Evolutionary conservation across 2,888 invertebrate genomes (phyloP).

Genomic region (Allophyes oxyacanthae): DNA sequence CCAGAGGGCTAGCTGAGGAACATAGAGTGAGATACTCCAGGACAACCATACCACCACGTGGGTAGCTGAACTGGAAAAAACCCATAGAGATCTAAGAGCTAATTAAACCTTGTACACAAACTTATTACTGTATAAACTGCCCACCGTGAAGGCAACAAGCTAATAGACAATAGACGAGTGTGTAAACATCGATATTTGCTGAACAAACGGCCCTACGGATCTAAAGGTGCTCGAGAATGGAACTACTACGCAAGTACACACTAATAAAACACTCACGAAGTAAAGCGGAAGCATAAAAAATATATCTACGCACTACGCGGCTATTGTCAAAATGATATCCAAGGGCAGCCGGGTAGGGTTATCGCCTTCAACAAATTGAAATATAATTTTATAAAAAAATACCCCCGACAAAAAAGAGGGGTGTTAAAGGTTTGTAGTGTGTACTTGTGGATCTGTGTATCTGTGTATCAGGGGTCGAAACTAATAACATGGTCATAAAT

Average conservation of each 20-base stretch:
- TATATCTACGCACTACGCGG: constrained; percentile 41
- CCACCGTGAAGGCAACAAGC: constrained; percentile 8
- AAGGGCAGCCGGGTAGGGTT: constrained; percentile 55
- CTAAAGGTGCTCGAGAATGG: constrained; percentile 21
- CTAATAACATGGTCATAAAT: no score
- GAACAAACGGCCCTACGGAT: constrained; percentile 33
- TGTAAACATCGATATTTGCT: constrained; percentile 37
- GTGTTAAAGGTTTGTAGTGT: no score
- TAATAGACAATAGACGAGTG: constrained; percentile 19
- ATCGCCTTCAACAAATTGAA: constrained; percentile 29
- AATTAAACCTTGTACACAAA: no score
- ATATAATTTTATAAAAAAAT: constrained; percentile 16
- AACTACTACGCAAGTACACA: constrained; percentile 27
- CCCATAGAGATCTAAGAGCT: no score
- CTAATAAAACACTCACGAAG: constrained; percentile 61
- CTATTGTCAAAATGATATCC: constrained; percentile 55
- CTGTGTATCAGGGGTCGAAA: no score
- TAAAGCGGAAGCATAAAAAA: constrained; percentile 59
- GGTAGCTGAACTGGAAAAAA: no score
- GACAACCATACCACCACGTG: no score
- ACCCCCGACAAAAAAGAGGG: background rate
- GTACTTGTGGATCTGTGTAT: no score
- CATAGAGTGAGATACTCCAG: no score
- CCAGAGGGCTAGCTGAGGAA: no score
- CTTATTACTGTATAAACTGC: background rate